phyloP scores from a whole-genome alignment of 2,797 vertebrate genomes.

The Caiman crocodilus region DNA sequence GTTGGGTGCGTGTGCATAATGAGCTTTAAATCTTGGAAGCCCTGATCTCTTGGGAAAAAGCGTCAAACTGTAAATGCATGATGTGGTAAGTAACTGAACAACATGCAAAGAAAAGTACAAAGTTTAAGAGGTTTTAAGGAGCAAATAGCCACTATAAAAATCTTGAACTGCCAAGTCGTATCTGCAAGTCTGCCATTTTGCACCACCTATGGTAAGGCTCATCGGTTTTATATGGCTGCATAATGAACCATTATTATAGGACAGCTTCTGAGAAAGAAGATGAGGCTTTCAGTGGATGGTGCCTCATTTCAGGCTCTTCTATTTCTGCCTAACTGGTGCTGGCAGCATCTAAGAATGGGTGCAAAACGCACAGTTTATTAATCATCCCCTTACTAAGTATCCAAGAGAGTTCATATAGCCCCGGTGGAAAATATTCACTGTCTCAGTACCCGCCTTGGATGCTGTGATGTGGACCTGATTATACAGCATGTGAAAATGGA shows the following conservation, averaged over 20 bases:
- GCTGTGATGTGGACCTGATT: not conserved
- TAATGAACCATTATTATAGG: not conserved
- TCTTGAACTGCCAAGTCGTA: not conserved
- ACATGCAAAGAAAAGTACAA: not conserved
- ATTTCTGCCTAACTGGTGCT: not conserved
- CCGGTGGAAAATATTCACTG: not conserved
- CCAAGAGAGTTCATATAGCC: not conserved
- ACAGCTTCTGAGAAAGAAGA: not conserved
- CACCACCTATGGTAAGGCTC: not conserved
- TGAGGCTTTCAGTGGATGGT: fast-evolving
- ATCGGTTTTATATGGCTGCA: not conserved
- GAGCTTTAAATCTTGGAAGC: not conserved
- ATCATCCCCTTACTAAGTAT: not conserved
- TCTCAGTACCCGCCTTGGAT: not conserved
- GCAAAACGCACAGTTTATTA: not conserved
- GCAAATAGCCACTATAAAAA: not conserved
- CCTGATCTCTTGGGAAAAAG: not conserved
- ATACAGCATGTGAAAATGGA: not conserved
- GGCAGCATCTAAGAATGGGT: not conserved
- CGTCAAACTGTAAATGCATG: not conserved
- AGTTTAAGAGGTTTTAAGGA: not conserved
- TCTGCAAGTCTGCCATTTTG: not conserved
- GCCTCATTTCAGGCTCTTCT: not conserved
- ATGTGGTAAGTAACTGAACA: not conserved
- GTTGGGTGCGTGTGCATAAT: not conserved